These are phyloP conservation scores for Volucella bombylans DNA, from an alignment of 2,888 invertebrate species.

Conservation along the genomic window DNA sequence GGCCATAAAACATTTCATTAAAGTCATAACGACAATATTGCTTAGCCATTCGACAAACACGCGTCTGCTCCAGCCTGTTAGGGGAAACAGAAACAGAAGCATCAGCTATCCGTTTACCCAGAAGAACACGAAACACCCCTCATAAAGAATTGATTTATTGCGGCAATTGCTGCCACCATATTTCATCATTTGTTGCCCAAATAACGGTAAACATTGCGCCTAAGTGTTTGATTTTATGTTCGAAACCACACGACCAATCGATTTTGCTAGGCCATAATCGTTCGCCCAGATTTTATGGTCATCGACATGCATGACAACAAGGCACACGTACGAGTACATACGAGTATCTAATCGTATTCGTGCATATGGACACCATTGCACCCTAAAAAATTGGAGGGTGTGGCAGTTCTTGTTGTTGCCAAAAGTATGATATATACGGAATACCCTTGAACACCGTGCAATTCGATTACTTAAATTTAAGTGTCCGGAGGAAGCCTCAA, in stretches of 20 bases:
- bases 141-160: slow-evolving; percentile 55
- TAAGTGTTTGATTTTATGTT: slow-evolving; percentile 51
- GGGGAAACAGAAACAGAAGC: neutral
- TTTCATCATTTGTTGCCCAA: slow-evolving; percentile 33
- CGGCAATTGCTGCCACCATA: slow-evolving; percentile 51
- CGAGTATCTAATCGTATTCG: too few relatives aligned
- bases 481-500: slow-evolving; percentile 17
- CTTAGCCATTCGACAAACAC: slow-evolving; percentile 29
- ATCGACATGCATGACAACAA: slow-evolving; percentile 38
- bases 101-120: too few relatives aligned
- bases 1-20: slow-evolving; percentile 41
- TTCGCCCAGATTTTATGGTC: slow-evolving; percentile 45
- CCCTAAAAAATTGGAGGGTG: neutral
- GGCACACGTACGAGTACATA: neutral
- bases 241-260: slow-evolving; percentile 52
- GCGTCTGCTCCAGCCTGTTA: neutral
- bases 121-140: slow-evolving; percentile 9
- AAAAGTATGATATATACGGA: neutral
- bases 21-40: slow-evolving; percentile 21
- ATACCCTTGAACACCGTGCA: neutral
- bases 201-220: slow-evolving; percentile 16
- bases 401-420: slow-evolving; percentile 15
- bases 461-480: slow-evolving; percentile 35
- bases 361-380: neutral
- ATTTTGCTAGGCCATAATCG: slow-evolving; percentile 36